phyloP scores from a whole-genome alignment of 2,113 vertebrate species.

The Cyanoramphus novaezelandiae region DNA sequence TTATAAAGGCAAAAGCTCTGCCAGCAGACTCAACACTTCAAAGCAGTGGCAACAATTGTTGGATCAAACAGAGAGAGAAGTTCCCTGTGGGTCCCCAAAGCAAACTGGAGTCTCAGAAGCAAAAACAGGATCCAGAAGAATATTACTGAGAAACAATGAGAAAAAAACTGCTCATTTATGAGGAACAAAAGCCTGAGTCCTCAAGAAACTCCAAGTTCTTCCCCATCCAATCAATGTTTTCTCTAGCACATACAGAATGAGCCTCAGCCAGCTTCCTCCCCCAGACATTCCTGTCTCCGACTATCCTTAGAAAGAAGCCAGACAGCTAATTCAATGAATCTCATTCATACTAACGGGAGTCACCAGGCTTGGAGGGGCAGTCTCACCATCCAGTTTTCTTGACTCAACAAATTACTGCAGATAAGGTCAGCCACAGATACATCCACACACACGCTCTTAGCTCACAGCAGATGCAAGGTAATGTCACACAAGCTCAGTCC shows the following conservation, averaged over 20 bases:
- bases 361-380: neutral
- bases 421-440: neutral
- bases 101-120: slow-evolving; percentile 13
- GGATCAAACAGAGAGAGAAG: slow-evolving; percentile 50
- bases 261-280: slow-evolving; percentile 44
- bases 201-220: slow-evolving; percentile 44
- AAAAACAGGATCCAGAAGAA: slow-evolving; percentile 47
- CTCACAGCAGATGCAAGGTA: neutral
- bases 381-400: neutral
- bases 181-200: slow-evolving; percentile 25
- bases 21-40: slow-evolving; percentile 45
- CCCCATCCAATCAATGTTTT: slow-evolving; percentile 52
- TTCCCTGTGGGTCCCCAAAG: slow-evolving; percentile 14
- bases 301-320: slow-evolving; percentile 18
- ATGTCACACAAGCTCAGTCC: neutral
- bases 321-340: neutral
- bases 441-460: neutral
- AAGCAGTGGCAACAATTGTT: slow-evolving; percentile 44
- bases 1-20: slow-evolving; percentile 30
- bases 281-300: slow-evolving; percentile 21
- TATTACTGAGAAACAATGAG: slow-evolving; percentile 26
- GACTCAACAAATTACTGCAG: neutral
- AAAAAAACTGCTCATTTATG: neutral
- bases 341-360: neutral
- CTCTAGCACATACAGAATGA: slow-evolving; percentile 42